phyloP scores from a whole-genome alignment of 2,888 invertebrate genomes.

The Pristionchus maxplancki region DNA sequence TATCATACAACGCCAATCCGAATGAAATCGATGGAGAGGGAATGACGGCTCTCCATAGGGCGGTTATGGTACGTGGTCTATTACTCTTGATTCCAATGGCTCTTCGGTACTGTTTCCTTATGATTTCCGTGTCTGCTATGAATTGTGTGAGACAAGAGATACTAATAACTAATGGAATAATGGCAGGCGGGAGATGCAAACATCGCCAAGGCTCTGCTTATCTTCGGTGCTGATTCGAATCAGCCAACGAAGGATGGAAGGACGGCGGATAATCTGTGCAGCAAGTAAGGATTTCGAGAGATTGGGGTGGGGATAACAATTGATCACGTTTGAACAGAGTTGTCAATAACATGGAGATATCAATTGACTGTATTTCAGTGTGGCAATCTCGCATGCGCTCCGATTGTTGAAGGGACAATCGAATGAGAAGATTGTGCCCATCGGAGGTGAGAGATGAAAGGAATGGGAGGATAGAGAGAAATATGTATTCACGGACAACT shows the following conservation, averaged over 20 bases:
- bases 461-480: background rate
- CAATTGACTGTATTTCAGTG: background rate
- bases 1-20: conserved; percentile 28
- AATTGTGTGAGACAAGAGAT: too few species aligned
- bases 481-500: too few species aligned
- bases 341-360: background rate
- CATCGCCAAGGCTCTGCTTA: conserved; percentile 36
- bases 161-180: background rate
- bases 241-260: conserved; percentile 9
- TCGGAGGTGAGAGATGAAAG: conserved; percentile 35
- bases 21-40: conserved; percentile 44
- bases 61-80: background rate
- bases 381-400: conserved; percentile 15
- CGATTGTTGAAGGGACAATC: conserved; percentile 42
- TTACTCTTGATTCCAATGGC: background rate
- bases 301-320: background rate
- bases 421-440: background rate
- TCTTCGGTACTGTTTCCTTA: background rate
- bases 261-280: background rate
- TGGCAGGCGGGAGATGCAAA: conserved; percentile 39
- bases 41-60: conserved; percentile 33
- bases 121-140: too few species aligned
- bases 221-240: conserved; percentile 38
- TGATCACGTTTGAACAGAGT: background rate
- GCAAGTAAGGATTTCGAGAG: conserved; percentile 10